Evolutionary conservation across 1,140 invertebrate genomes (phyloP).

Genomic region (Ganaspis sp.): DNA sequence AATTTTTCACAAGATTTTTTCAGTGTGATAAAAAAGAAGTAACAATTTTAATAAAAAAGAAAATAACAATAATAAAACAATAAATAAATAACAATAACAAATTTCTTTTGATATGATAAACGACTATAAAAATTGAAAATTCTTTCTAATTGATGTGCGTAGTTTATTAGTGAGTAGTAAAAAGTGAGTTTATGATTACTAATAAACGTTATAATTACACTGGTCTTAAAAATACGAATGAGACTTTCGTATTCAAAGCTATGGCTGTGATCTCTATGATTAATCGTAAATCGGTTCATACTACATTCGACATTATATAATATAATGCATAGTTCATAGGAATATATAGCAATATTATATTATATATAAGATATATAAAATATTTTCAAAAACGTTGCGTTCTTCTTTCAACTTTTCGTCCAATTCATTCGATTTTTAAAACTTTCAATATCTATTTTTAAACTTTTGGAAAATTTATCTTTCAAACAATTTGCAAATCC

Average conservation of each 20-base stretch:
- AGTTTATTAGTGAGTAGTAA: slow-evolving; percentile 53
- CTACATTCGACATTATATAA: slow-evolving; percentile 67
- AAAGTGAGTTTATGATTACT: slow-evolving; percentile 68
- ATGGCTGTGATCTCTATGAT: slow-evolving; percentile 74
- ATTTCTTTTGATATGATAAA: slow-evolving; percentile 23
- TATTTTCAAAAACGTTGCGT: slow-evolving; percentile 58
- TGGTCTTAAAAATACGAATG: slow-evolving; percentile 72
- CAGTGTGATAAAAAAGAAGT: too few relatives aligned
- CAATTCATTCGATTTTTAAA: slow-evolving; percentile 35
- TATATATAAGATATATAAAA: slow-evolving; percentile 56
- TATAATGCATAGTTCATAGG: slow-evolving; percentile 56
- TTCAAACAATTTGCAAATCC: too few relatives aligned
- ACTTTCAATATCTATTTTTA: slow-evolving; percentile 36
- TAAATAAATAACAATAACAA: neutral
- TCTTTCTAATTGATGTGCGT: slow-evolving; percentile 57
- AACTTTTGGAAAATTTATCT: slow-evolving; percentile 4
- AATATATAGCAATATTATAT: slow-evolving; percentile 51
- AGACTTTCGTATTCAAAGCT: slow-evolving; percentile 76
- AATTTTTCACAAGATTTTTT: too few relatives aligned
- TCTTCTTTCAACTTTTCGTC: slow-evolving; percentile 42
- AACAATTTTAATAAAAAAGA: too few relatives aligned
- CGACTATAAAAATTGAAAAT: slow-evolving; percentile 37
- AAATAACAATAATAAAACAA: neutral
- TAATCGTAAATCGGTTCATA: slow-evolving; percentile 71
- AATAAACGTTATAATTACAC: slow-evolving; percentile 68